A percentile compares a stretch with the other conserved stretches of the same genome.
Evolutionary conservation across 1,140 invertebrate genomes (phyloP).

Genomic region (Trigoniulus corallinus): DNA sequence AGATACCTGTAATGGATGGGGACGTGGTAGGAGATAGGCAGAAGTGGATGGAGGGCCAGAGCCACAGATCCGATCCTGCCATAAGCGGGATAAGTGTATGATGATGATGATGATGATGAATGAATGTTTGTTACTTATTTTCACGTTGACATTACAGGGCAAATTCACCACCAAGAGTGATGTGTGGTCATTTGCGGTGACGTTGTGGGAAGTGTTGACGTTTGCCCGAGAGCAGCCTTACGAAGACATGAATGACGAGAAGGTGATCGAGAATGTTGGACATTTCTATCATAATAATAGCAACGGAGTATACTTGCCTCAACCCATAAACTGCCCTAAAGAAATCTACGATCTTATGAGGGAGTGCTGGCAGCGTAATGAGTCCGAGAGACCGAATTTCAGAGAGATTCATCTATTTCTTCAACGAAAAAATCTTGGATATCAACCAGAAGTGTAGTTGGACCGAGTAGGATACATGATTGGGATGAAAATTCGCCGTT

Average conservation of each 20-base stretch:
- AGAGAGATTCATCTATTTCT: constrained; percentile 72
- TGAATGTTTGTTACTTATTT: too few relatives aligned
- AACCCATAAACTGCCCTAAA: constrained; percentile 51
- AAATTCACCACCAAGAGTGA: constrained; percentile 60
- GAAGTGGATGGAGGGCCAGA: too few relatives aligned
- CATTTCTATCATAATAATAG: constrained; percentile 42
- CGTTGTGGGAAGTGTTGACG: constrained; percentile 56
- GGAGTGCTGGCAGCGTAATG: constrained; percentile 73
- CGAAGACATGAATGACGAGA: constrained; percentile 45
- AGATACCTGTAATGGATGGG: too few relatives aligned
- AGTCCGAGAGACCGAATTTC: constrained; percentile 61
- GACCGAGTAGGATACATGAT: too few relatives aligned
- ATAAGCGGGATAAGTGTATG: too few relatives aligned
- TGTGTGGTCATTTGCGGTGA: constrained; percentile 59
- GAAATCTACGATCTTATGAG: constrained; percentile 77
- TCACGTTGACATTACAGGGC: constrained; percentile 34
- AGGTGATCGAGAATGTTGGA: constrained; percentile 52
- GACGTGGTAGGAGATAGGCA: too few relatives aligned
- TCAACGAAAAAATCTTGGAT: constrained; percentile 63
- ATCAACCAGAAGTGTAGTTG: constrained; percentile 30
- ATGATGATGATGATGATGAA: too few relatives aligned
- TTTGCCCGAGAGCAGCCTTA: constrained; percentile 49
- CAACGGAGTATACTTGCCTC: constrained; percentile 43
- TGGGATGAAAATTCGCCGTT: too few relatives aligned
- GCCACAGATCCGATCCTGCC: too few relatives aligned